These are phyloP conservation scores for Aphelinus certus DNA, from an alignment of 1,140 invertebrate species.

Conservation along the genomic window DNA sequence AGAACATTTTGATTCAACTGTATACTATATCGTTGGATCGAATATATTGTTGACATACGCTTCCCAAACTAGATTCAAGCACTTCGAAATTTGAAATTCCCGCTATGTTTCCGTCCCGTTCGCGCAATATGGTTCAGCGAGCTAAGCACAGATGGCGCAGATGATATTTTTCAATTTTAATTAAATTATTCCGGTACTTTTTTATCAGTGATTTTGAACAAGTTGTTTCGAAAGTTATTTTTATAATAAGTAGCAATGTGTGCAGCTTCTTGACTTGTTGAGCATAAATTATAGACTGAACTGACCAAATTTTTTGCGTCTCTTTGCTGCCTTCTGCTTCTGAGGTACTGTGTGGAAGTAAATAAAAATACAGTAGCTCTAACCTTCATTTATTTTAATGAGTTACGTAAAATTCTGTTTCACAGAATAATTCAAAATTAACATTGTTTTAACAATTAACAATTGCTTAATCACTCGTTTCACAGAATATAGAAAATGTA, in stretches of 20 bases:
- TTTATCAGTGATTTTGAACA: neutral
- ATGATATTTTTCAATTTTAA: neutral
- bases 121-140: too few species aligned
- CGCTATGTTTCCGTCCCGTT: too few species aligned
- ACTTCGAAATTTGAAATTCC: too few species aligned
- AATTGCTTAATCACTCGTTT: constrained; percentile 29
- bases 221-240: neutral
- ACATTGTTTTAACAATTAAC: constrained; percentile 33
- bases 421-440: constrained; percentile 31
- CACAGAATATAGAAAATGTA: constrained; percentile 33
- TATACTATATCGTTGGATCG: too few species aligned
- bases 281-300: too few species aligned
- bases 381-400: constrained; percentile 37
- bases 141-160: too few species aligned
- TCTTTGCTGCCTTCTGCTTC: neutral
- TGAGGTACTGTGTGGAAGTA: constrained; percentile 20
- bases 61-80: too few species aligned
- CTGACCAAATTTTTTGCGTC: neutral
- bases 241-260: too few species aligned
- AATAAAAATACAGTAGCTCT: constrained; percentile 31
- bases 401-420: constrained; percentile 26
- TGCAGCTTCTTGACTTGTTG: too few species aligned
- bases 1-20: too few species aligned
- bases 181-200: constrained; percentile 21
- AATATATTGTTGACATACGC: too few species aligned